Conservation (phyloP, 2,113 vertebrate species). For the Nyctibius bracteatus region DNA sequence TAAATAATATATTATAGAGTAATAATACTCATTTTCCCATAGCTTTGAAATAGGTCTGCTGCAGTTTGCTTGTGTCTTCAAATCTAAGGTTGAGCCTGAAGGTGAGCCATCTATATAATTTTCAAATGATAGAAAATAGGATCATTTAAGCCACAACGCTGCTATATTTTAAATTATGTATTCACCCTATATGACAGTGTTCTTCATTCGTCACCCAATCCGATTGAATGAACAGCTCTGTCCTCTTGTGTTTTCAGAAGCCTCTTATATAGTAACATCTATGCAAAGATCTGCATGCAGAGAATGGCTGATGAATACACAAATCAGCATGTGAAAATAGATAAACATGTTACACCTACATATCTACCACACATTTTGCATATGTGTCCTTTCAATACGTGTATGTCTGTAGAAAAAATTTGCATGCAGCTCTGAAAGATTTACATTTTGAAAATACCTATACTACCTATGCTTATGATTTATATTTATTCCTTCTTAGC, state of each 20-base stretch:
- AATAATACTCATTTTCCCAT: background rate
- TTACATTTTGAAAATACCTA: background rate
- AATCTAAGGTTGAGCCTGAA: background rate
- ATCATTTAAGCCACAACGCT: background rate
- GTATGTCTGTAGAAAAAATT: background rate
- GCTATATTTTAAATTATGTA: background rate
- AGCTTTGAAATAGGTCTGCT: background rate
- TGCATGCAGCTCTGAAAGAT: background rate
- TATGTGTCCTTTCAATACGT: background rate
- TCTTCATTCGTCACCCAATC: background rate
- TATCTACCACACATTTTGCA: background rate
- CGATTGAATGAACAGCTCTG: background rate
- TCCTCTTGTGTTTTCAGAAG: background rate
- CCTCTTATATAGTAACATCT: background rate
- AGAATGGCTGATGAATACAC: background rate
- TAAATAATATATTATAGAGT: slow-evolving; percentile 2
- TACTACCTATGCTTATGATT: background rate
- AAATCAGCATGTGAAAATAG: background rate
- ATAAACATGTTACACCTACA: background rate
- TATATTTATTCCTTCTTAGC: background rate
- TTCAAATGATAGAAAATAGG: background rate
- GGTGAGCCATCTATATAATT: background rate
- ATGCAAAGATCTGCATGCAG: background rate
- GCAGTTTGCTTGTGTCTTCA: background rate
- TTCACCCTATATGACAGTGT: background rate